Evolutionary conservation across 2,888 invertebrate genomes (phyloP).

Genomic region (Eucera pruinosa): DNA sequence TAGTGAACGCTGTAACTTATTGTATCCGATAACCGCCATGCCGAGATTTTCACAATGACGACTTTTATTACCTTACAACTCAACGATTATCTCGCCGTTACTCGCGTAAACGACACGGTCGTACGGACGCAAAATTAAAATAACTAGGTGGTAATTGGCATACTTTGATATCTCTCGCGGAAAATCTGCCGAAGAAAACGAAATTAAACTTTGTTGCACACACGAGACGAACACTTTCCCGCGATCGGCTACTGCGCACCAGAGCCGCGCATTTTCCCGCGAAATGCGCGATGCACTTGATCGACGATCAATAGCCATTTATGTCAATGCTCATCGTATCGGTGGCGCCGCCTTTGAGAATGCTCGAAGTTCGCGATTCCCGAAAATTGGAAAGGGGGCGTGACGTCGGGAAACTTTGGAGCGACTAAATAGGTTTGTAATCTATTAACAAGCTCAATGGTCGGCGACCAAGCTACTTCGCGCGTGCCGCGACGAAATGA

Average conservation of each 20-base stretch:
- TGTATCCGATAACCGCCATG: constrained; percentile 34
- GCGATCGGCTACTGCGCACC: too few relatives aligned
- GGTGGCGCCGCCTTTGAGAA: constrained; percentile 27
- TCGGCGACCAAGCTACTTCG: not conserved
- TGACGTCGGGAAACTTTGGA: constrained; percentile 8
- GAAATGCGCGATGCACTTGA: constrained; percentile 3
- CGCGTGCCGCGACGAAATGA: constrained; percentile 12
- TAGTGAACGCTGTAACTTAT: constrained; percentile 13
- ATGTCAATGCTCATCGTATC: not conserved
- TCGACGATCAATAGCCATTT: constrained; percentile 11
- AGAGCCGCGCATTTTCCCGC: not conserved
- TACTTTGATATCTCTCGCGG: not conserved
- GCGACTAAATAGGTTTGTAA: constrained; percentile 36
- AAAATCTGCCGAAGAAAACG: constrained; percentile 3
- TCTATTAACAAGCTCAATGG: constrained; percentile 40
- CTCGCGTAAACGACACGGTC: not conserved
- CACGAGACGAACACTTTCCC: not conserved
- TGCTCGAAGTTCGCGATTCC: constrained; percentile 7
- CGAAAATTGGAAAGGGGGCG: constrained; percentile 21
- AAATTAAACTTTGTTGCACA: not conserved
- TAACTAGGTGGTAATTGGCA: constrained; percentile 5
- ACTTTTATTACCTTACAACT: constrained; percentile 1
- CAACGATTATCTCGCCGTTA: not conserved
- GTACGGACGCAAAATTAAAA: not conserved
- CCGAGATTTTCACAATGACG: constrained; percentile 10